Conservation (phyloP, 2,113 vertebrate genomes). For the Megaceryle torquata region DNA sequence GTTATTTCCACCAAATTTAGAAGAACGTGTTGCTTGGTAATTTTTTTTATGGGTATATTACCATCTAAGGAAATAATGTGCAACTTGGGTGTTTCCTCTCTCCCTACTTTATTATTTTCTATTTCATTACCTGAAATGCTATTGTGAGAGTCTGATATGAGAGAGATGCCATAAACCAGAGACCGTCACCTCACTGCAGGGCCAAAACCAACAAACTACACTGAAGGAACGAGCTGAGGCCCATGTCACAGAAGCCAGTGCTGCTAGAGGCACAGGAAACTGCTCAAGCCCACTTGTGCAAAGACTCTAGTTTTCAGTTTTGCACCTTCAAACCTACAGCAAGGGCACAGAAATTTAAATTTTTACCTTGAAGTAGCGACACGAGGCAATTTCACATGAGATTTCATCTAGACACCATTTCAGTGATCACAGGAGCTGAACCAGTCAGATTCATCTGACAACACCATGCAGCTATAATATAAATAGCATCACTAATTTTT, state of each 20-base stretch:
- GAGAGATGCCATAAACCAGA: neutral
- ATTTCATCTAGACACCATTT: neutral
- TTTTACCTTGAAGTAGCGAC: neutral
- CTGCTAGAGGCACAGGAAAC: neutral
- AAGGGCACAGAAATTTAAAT: neutral
- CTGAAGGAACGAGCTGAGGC: neutral
- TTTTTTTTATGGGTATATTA: neutral
- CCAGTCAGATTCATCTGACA: neutral
- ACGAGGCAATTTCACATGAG: neutral
- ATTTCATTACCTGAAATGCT: neutral
- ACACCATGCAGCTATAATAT: neutral
- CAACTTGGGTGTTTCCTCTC: neutral
- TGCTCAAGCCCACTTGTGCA: neutral
- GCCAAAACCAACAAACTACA: neutral
- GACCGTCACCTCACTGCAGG: neutral
- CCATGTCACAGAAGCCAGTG: neutral
- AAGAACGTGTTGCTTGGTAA: neutral
- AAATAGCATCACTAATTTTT: constrained; percentile 12
- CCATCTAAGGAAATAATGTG: neutral
- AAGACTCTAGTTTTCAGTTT: neutral
- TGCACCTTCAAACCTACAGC: neutral
- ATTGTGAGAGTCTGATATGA: neutral
- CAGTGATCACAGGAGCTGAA: neutral
- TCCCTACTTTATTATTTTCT: neutral
- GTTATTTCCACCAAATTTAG: neutral